Evolutionary conservation across 2,888 invertebrate species (phyloP).

Genomic region (Siphlonurus alternatus): DNA sequence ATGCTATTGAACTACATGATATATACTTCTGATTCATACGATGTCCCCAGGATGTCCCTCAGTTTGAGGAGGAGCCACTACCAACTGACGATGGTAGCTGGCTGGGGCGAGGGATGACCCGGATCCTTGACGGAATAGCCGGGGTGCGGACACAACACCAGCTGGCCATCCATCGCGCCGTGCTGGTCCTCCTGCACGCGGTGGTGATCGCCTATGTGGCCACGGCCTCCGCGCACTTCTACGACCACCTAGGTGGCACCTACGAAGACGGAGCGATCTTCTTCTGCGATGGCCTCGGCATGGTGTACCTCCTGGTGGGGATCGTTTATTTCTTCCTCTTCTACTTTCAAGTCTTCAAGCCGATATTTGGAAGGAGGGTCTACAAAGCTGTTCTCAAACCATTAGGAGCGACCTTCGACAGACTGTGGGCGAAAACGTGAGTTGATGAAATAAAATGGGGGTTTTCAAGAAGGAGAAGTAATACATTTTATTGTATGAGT

Average conservation of each 20-base stretch:
- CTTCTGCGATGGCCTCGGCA: constrained; percentile 52
- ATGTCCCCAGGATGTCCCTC: too few species aligned
- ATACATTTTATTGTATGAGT: too few species aligned
- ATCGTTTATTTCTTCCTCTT: constrained; percentile 42
- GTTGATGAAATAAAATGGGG: too few species aligned
- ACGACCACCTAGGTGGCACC: neutral
- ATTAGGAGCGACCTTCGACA: constrained; percentile 8
- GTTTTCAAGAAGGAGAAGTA: too few species aligned
- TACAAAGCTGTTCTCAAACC: constrained; percentile 15
- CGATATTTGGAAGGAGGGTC: constrained; percentile 31
- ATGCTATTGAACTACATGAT: too few species aligned
- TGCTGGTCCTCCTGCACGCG: neutral
- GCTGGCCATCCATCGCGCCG: neutral
- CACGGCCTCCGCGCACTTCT: neutral
- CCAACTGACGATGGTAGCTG: too few species aligned
- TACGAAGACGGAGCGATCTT: constrained; percentile 12
- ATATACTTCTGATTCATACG: too few species aligned
- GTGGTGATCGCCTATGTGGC: neutral
- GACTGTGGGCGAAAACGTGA: constrained; percentile 12
- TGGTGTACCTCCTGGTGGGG: constrained; percentile 43
- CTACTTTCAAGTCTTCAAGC: constrained; percentile 46
- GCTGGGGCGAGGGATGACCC: neutral
- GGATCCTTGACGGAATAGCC: neutral
- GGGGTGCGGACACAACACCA: neutral
- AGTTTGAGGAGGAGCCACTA: too few species aligned